A percentile compares a stretch with the other conserved stretches of the same genome.
Evolutionary conservation across 2,113 vertebrate genomes (phyloP).

Genomic region (Chaetodon trifascialis): DNA sequence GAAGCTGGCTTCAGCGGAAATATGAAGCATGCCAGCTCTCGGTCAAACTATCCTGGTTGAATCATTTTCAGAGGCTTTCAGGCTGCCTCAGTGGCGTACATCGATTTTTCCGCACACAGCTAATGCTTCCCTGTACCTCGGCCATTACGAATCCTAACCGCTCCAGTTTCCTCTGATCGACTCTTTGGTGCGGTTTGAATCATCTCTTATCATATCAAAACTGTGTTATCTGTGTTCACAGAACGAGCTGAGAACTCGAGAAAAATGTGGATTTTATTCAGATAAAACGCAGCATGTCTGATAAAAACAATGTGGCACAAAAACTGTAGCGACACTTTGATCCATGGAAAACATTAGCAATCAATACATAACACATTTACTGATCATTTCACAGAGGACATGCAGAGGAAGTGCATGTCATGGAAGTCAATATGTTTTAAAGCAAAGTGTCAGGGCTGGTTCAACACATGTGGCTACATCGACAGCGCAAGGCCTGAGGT

Average conservation of each 20-base stretch:
- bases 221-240: neutral
- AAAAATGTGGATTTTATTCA: neutral
- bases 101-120: constrained; percentile 30
- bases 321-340: neutral
- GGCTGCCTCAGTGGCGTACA: constrained; percentile 1
- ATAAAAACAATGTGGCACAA: neutral
- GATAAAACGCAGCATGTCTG: neutral
- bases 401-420: neutral
- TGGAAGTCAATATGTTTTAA: constrained; percentile 3
- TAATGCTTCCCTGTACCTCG: neutral
- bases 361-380: constrained; percentile 26
- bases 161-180: neutral
- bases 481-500: neutral
- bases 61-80: constrained; percentile 42
- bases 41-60: constrained; percentile 22
- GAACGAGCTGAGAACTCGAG: neutral
- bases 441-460: neutral
- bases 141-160: neutral
- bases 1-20: constrained; percentile 49
- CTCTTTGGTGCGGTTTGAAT: neutral
- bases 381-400: neutral
- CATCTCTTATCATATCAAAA: neutral
- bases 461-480: neutral
- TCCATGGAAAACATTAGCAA: constrained; percentile 37
- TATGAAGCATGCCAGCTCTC: constrained; percentile 21